phyloP scores from a whole-genome alignment of 2,888 invertebrate genomes.

The Drosophila eohydei region DNA sequence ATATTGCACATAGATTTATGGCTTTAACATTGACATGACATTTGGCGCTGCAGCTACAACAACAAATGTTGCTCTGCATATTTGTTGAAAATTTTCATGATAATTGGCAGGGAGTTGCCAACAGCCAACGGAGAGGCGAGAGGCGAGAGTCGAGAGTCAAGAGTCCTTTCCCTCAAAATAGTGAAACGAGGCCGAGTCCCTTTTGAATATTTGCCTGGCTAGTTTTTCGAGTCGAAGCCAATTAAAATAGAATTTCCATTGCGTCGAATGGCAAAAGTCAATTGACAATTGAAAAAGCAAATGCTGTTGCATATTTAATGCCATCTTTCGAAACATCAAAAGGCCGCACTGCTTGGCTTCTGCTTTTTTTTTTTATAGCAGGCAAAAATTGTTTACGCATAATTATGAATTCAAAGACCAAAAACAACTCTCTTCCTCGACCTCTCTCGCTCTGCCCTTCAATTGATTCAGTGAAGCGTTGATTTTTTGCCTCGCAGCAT shows the following conservation, averaged over 20 bases:
- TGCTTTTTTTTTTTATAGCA: slow-evolving; percentile 26
- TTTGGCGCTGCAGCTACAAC: slow-evolving; percentile 46
- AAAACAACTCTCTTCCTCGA: slow-evolving; percentile 7
- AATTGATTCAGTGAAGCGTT: slow-evolving; percentile 28
- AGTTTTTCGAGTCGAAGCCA: slow-evolving; percentile 53
- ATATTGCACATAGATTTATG: slow-evolving; percentile 69
- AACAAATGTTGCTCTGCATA: slow-evolving; percentile 32
- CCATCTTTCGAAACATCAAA: slow-evolving; percentile 42
- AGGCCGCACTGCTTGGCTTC: not conserved
- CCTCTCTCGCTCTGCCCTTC: not conserved
- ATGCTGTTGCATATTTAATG: slow-evolving; percentile 64
- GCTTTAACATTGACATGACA: slow-evolving; percentile 68
- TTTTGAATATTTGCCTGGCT: slow-evolving; percentile 48
- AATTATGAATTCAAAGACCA: slow-evolving; percentile 39
- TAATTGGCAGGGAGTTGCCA: slow-evolving; percentile 47
- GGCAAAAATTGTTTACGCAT: slow-evolving; percentile 54
- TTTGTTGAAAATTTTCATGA: slow-evolving; percentile 55
- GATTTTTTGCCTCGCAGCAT: slow-evolving; percentile 43
- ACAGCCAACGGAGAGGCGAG: slow-evolving; percentile 1
- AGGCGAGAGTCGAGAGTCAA: not conserved
- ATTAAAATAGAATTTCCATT: slow-evolving; percentile 58
- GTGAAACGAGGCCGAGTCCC: slow-evolving; percentile 24
- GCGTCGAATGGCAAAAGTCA: slow-evolving; percentile 42
- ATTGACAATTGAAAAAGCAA: slow-evolving; percentile 59
- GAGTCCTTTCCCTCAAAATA: not conserved